Percentiles rank a stretch among this genome's conserved stretches.
These are phyloP conservation scores for Patella caerulea DNA, from an alignment of 2,888 invertebrate species.

Conservation along the genomic window DNA sequence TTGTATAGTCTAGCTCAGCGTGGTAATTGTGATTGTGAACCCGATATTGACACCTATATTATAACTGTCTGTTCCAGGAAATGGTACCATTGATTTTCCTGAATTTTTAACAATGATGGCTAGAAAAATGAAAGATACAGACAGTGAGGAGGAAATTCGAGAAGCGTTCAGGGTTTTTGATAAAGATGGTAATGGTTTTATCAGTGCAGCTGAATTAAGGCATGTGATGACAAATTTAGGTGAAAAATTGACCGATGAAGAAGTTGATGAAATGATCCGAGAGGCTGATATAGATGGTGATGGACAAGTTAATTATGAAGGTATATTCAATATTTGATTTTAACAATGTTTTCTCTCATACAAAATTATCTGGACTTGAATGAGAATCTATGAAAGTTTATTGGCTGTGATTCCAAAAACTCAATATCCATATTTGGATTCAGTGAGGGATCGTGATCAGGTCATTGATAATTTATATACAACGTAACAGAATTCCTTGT, in stretches of 20 bases:
- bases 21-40: too few species aligned
- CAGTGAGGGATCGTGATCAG: too few species aligned
- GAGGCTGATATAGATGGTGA: constrained; percentile 93
- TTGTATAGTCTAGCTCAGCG: too few species aligned
- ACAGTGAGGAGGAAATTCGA: constrained; percentile 71
- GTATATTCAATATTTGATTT: constrained; percentile 19
- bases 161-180: constrained; percentile 99
- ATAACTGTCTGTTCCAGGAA: constrained; percentile 77
- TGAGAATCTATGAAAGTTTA: too few species aligned
- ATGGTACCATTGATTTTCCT: constrained; percentile 99
- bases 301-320: constrained; percentile 42
- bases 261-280: constrained; percentile 99
- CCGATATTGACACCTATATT: constrained; percentile 76
- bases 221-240: constrained; percentile 98
- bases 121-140: constrained; percentile 25
- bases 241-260: constrained; percentile 99
- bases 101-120: constrained; percentile 99
- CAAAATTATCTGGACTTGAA: too few species aligned
- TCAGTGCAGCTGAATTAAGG: constrained; percentile 99
- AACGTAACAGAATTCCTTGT: too few species aligned
- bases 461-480: too few species aligned
- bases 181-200: constrained; percentile 99
- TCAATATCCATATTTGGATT: too few species aligned
- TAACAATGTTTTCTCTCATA: too few species aligned
- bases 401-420: too few species aligned